Base-by-base conservation (phyloP, 2,888 invertebrate genomes). In the Dioctria linearis region DNA sequence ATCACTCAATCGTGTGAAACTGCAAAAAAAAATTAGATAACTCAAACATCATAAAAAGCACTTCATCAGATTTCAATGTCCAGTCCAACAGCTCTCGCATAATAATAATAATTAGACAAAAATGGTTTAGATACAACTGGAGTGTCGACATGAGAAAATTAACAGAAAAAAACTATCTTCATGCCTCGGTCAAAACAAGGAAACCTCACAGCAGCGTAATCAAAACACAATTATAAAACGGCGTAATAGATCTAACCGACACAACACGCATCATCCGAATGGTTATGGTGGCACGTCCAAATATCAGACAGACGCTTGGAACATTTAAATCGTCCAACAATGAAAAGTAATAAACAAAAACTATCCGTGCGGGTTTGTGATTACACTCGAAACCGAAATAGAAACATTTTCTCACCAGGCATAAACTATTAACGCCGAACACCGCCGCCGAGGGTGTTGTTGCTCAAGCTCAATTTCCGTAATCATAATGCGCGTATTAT, bases 391-490 rank as follows among this genome's bases (percentile, higher is more conserved):
- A n/a, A 54, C 54, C 54, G 11, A 54, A 54, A 11, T 54, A 54
- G 54, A 6, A 54, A 54, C 54, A 54, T 11, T 8, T 54, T 54
- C 54, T 54, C 54, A 54, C 54, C 54, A 8, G 11, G 2, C 11
- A 4, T 11, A 4, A 54, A 54, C 6, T 11, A n/a, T 54, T 54
- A 11, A 54, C 11, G n/a, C 6, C n/a, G 11, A n/a, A 8, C 4
- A 54, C 54, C 4, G 11, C 6, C 46, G 46, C 49, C 2, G 49
- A 46, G 49, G 49, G 49, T 46, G 54, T 54, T 46, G 54, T 54
- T 54, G 54, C 54, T n/a, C 11, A 54, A 54, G 54, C 54, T 25
- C 25, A 11, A 54, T 54, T 54, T 54, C 54, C 54, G 54, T n/a
- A n/a, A 11, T 54, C 11, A 54, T 54, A 54, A 54, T 3, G 6